Evolutionary conservation across 2,888 invertebrate genomes (phyloP).

Genomic region (Hemistola chrysoprasaria): DNA sequence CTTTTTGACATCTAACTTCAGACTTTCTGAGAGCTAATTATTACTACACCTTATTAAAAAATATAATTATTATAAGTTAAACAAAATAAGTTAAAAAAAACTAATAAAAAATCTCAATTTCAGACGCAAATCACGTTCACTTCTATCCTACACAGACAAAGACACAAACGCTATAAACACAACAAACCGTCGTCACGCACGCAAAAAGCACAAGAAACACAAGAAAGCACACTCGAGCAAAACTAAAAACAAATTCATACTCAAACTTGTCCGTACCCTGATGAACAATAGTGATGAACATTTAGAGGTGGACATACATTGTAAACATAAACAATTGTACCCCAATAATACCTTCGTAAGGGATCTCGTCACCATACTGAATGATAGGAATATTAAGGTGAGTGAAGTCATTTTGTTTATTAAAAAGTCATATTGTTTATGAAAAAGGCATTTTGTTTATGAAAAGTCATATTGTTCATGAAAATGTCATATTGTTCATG

Average conservation of each 20-base stretch:
- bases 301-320: conserved; percentile 62
- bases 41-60: no score
- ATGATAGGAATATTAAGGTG: conserved; percentile 64
- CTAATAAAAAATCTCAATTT: background rate
- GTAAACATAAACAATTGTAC: conserved; percentile 50
- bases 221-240: conserved; percentile 26
- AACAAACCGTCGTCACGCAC: conserved; percentile 36
- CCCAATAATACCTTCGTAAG: conserved; percentile 69
- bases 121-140: conserved; percentile 64
- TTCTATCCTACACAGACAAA: conserved; percentile 44
- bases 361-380: conserved; percentile 64
- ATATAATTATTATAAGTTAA: no score
- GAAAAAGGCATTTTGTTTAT: no score
- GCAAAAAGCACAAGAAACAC: conserved; percentile 23
- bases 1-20: no score
- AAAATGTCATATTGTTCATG: background rate
- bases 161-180: conserved; percentile 9
- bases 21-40: no score
- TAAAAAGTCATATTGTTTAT: background rate
- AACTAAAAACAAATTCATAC: conserved; percentile 65
- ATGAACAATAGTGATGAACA: conserved; percentile 54
- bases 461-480: background rate
- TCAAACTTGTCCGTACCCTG: conserved; percentile 48
- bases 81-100: no score
- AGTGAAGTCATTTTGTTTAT: conserved; percentile 3